Evolutionary conservation across 2,113 vertebrate genomes (phyloP), one percentile per base, ranked within the genome.

Genomic region (Ammodytes dubius): DNA sequence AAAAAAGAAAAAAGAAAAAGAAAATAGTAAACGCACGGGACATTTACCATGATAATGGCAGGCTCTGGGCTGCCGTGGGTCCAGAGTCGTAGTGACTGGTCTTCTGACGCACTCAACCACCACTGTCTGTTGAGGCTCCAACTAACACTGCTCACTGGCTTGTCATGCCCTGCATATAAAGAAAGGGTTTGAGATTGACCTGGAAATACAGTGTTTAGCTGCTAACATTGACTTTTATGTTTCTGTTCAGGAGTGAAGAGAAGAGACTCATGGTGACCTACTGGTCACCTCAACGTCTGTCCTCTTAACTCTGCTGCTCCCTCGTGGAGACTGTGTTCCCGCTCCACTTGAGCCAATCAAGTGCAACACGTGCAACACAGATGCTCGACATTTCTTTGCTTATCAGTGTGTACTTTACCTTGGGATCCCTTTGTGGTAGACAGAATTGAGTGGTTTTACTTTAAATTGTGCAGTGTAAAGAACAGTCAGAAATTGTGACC

Each of bases 51-150:
- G 77, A 94, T 85, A 74, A 97, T 72, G 14, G 79, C 85, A 63
- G 91, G 89, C 42, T 96, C 93, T 35, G 90, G 70, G 58, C 58
- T 89, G 66, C 74, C 86, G 10, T 79, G 77, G 56, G 95, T 95
- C 97, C 97, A 97, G 77, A 97, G 73, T 75, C 93, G 86, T 52
- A 97, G 52, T 3, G 94, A 96, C 87, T 82, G 89, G 82, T 98
- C 97, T 79, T 95, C 95, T 82, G 97, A 95, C 0, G 94, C 77
- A 57, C 97, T 97, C 81, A 97, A 79, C 91, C 97, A 93, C 94
- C 93, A 96, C 69, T 91, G 94, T 83, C 91, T 94, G 77, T 95
- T 86, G 40, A 95, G 96, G 91, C 97, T 98, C 97, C 98, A 97
- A 77, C 89, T 93, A 85, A 98, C 83, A 49, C 91, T 90, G 77